Base-by-base conservation (phyloP, 2,797 vertebrate species). In the Syngnathus rostellatus region DNA sequence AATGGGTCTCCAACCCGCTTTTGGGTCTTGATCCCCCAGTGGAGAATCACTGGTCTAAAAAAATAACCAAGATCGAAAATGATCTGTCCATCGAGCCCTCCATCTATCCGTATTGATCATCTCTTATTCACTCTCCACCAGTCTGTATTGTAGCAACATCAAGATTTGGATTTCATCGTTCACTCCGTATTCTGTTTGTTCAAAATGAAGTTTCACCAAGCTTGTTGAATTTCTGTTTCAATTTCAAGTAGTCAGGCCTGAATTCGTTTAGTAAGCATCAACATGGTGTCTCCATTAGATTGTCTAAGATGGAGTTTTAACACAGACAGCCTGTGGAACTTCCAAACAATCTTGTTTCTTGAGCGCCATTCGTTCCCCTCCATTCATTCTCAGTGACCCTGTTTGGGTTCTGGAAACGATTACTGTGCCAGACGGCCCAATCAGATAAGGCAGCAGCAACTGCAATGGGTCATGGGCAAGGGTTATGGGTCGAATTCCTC, bases 401-500 rank as follows among this genome's bases (percentile, higher is more conserved):
- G 38, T 66, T 74, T 67, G 67, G 67, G 65, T 72, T 88, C 86
- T 89, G 87, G 86, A 84, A 89, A 70, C 79, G 74, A 87, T 89
- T 89, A 89, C 50, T 6, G 64, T 67, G 65, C 83, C 80, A 86
- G 86, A 89, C 85, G 75, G 84, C 78, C 81, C 83, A 82, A 88
- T 87, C 86, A 87, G 87, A 89, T 89, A 88, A 88, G 70, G 68
- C 79, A 43, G 68, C 72, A 77, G 81, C 55, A 79, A 74, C 76
- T 65, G 75, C 76, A 70, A 71, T 73, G 78, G 85, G 82, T 83
- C 85, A 74, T 61, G 77, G 82, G 74, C 76, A 73, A 73, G 77
- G 85, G 84, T 87, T 67, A 82, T 65, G 77, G 87, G 82, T 89
- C 77, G 63, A 83, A 89, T 91, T 89, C 88, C 80, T 80, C n/a